Conservation (phyloP, 37 sponge, comb jelly and placozoan genomes). For the Chondrosia reniformis region DNA sequence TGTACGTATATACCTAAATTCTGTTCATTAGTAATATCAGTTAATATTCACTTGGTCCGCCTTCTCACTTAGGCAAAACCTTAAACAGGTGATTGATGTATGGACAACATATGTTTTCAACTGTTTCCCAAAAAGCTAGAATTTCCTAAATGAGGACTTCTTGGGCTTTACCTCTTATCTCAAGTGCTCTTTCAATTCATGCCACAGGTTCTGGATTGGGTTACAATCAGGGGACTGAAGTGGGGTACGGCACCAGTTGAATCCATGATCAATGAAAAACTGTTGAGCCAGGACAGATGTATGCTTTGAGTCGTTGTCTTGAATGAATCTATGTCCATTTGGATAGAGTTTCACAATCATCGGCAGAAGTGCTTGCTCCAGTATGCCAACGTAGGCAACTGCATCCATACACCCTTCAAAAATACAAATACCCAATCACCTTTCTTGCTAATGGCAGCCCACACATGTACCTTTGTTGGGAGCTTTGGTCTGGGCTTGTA, state of each 20-base stretch:
- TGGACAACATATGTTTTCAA: background rate
- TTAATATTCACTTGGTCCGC: background rate
- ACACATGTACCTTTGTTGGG: background rate
- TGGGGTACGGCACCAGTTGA: background rate
- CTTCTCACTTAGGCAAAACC: background rate
- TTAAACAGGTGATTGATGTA: background rate
- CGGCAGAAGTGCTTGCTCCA: background rate
- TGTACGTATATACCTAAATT: background rate
- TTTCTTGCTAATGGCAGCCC: background rate
- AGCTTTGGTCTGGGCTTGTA: background rate
- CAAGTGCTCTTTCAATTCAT: background rate
- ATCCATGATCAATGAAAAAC: conserved; percentile 1
- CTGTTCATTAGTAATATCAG: background rate
- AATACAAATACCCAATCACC: background rate
- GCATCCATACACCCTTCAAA: background rate
- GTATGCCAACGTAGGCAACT: background rate
- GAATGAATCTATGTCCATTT: background rate
- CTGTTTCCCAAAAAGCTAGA: background rate
- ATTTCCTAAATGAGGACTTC: background rate
- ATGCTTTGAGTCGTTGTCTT: background rate
- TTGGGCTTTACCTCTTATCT: background rate
- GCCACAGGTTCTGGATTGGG: background rate
- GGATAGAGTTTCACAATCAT: background rate
- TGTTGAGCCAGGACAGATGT: background rate
- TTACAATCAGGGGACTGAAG: background rate